Evolutionary conservation across 2,113 vertebrate species (phyloP).

Genomic region (Carollia perspicillata): DNA sequence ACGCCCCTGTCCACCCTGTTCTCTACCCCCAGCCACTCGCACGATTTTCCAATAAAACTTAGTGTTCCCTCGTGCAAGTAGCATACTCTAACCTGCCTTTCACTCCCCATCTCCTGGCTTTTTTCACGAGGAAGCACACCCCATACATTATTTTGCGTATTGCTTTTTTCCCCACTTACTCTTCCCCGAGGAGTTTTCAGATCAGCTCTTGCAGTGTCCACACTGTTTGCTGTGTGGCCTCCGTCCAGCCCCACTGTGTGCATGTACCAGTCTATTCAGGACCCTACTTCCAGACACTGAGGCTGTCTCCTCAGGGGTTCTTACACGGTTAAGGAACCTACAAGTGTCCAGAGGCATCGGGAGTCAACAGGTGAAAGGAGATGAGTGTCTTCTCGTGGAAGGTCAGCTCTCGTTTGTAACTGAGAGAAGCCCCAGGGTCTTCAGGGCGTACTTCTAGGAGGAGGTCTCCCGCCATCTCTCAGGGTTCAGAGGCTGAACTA

Average conservation of each 20-base stretch:
- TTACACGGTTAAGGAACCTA: background rate
- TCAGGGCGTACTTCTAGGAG: background rate
- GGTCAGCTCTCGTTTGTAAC: background rate
- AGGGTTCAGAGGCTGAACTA: background rate
- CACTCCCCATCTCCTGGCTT: background rate
- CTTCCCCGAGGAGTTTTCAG: background rate
- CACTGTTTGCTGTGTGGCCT: background rate
- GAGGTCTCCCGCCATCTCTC: background rate
- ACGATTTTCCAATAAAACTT: background rate
- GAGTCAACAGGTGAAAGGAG: background rate
- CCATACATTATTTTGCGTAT: background rate
- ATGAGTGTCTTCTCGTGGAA: background rate
- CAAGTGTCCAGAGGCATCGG: background rate
- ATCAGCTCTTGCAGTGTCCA: background rate
- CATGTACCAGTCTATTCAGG: background rate
- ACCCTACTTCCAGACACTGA: background rate
- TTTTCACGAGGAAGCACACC: background rate
- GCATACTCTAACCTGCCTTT: background rate
- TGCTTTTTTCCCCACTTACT: background rate
- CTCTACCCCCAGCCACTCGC: background rate
- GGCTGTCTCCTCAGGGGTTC: background rate
- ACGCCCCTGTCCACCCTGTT: background rate
- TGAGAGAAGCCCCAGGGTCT: background rate
- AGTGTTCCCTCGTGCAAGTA: background rate
- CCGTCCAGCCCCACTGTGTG: background rate